phyloP scores from a whole-genome alignment of 2,113 vertebrate species.

The Elachura formosa region DNA sequence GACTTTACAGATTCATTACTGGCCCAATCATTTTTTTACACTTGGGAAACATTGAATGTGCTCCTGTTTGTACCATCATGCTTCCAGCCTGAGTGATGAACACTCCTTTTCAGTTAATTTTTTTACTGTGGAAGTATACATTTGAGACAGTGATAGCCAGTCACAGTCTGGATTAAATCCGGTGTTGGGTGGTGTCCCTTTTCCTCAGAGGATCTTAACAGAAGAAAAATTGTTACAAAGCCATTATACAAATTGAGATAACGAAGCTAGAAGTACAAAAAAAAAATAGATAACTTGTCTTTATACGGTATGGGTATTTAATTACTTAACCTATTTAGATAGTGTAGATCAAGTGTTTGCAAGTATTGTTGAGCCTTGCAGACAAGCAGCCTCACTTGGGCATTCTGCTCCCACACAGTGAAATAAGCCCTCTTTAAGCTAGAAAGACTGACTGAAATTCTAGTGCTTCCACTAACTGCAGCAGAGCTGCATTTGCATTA shows the following conservation, averaged over 20 bases:
- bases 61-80: not conserved
- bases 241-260: not conserved
- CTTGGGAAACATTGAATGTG: not conserved
- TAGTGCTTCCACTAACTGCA: not conserved
- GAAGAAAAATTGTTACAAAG: not conserved
- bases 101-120: not conserved
- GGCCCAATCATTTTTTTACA: not conserved
- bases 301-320: not conserved
- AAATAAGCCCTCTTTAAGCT: not conserved
- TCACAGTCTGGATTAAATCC: not conserved
- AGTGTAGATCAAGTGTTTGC: not conserved
- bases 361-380: not conserved
- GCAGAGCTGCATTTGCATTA: not conserved
- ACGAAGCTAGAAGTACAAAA: not conserved
- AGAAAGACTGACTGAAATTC: not conserved
- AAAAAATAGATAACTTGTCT: not conserved
- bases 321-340: not conserved
- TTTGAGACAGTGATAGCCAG: not conserved
- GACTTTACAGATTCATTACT: not conserved
- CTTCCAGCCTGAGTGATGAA: not conserved
- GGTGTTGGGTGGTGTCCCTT: not conserved
- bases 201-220: not conserved
- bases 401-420: not conserved
- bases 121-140: not conserved
- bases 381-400: not conserved